These are phyloP conservation scores for Vanessa tameamea DNA, from an alignment of 1,140 invertebrate genomes.

Conservation along the genomic window DNA sequence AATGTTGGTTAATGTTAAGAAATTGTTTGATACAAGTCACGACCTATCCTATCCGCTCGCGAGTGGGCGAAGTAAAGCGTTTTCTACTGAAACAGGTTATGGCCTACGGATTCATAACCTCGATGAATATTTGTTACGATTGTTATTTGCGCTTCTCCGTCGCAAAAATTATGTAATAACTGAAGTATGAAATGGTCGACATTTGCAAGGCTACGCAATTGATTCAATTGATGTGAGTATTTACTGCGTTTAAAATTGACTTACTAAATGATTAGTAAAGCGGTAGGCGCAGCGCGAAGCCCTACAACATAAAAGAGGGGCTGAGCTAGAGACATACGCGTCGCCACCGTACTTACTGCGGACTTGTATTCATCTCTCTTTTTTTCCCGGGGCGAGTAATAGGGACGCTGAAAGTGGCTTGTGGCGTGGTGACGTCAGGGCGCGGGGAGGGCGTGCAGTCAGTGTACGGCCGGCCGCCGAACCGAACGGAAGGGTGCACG, in stretches of 20 bases:
- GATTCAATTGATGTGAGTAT: constrained; percentile 27
- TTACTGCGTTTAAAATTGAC: constrained; percentile 49
- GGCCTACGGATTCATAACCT: constrained; percentile 23
- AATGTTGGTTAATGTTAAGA: constrained; percentile 31
- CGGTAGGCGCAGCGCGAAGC: constrained; percentile 51
- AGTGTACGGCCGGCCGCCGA: constrained; percentile 69
- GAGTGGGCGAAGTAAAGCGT: constrained; percentile 27
- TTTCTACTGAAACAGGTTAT: constrained; percentile 36
- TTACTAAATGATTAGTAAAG: constrained; percentile 46
- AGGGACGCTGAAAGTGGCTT: constrained; percentile 42
- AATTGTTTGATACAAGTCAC: constrained; percentile 34
- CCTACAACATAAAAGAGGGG: constrained; percentile 57
- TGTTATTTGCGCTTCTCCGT: neutral
- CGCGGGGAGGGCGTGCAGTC: constrained; percentile 49
- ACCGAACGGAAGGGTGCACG: constrained; percentile 58
- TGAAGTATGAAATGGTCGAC: constrained; percentile 4
- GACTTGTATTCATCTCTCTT: constrained; percentile 42
- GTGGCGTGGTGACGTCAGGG: constrained; percentile 55
- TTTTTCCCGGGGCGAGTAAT: constrained; percentile 34
- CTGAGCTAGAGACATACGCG: constrained; percentile 51
- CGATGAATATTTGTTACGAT: constrained; percentile 7
- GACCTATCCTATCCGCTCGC: constrained; percentile 34
- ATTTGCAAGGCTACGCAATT: constrained; percentile 15
- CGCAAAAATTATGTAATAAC: neutral
- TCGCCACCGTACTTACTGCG: constrained; percentile 51